These are phyloP conservation scores for Idaea straminata DNA, from an alignment of 2,888 invertebrate genomes.

Conservation along the genomic window DNA sequence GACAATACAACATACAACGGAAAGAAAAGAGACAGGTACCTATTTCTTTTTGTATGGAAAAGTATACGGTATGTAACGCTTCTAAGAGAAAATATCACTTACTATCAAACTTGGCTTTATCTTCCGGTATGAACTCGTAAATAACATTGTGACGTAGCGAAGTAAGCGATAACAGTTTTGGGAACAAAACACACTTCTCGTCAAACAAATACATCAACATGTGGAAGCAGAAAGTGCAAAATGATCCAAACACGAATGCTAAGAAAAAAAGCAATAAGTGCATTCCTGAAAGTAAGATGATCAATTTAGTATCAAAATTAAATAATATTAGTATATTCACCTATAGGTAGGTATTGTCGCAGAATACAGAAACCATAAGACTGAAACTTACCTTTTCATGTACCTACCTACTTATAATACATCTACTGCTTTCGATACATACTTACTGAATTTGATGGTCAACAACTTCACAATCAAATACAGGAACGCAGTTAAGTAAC, in stretches of 20 bases:
- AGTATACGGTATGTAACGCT: too few relatives aligned
- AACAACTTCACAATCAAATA: too few relatives aligned
- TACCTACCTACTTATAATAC: too few relatives aligned
- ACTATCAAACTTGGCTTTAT: slow-evolving; percentile 44
- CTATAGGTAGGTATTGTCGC: too few relatives aligned
- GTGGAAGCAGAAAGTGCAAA: slow-evolving; percentile 73
- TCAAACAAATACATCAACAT: slow-evolving; percentile 72
- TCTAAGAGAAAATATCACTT: slow-evolving; percentile 19
- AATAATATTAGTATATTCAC: neutral
- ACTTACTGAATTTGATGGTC: too few relatives aligned
- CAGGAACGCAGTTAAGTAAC: too few relatives aligned
- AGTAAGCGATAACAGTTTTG: slow-evolving; percentile 57
- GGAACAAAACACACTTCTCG: slow-evolving; percentile 69
- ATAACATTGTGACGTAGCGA: slow-evolving; percentile 50
- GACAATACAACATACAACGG: too few relatives aligned
- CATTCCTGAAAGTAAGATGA: slow-evolving; percentile 44
- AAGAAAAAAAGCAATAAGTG: slow-evolving; percentile 67
- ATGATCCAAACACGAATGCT: slow-evolving; percentile 69
- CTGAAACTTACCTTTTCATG: too few relatives aligned
- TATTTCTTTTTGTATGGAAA: too few relatives aligned
- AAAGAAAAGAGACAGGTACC: too few relatives aligned
- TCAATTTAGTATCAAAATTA: neutral
- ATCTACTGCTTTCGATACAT: too few relatives aligned
- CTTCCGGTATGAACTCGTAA: slow-evolving; percentile 55
- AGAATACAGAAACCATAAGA: too few relatives aligned